These are phyloP conservation scores for Lepidotrigona ventralis DNA, from an alignment of 1,140 invertebrate genomes.

Conservation along the genomic window DNA sequence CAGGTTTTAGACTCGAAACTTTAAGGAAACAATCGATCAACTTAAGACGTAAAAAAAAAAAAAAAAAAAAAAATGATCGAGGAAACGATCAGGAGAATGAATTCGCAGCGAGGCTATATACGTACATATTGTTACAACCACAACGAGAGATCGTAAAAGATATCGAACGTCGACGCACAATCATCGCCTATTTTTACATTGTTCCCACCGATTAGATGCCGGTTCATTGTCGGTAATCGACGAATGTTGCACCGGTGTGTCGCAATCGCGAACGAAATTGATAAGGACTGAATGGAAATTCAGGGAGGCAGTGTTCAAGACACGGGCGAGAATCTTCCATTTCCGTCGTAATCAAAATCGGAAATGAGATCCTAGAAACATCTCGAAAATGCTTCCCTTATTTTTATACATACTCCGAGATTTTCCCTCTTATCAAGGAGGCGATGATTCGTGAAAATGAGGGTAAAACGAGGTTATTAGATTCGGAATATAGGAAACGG, in stretches of 20 bases:
- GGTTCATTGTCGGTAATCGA: not conserved
- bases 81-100: not conserved
- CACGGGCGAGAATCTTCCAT: not conserved
- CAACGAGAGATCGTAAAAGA: not conserved
- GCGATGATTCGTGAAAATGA: not conserved
- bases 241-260: not conserved
- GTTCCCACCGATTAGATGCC: not conserved
- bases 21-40: not conserved
- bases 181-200: constrained; percentile 4
- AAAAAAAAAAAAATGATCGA: not conserved
- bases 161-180: not conserved
- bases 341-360: not conserved
- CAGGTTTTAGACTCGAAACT: constrained; percentile 6
- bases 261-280: not conserved
- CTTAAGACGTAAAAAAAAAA: not conserved
- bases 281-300: constrained; percentile 9
- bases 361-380: not conserved
- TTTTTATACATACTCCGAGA: not conserved
- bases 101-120: not conserved
- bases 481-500: not conserved
- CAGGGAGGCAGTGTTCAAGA: not conserved
- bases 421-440: not conserved
- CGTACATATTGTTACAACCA: not conserved
- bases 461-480: not conserved
- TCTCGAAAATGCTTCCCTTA: not conserved